phyloP scores from a whole-genome alignment of 2,113 vertebrate genomes.

The Pterocles orientalis region DNA sequence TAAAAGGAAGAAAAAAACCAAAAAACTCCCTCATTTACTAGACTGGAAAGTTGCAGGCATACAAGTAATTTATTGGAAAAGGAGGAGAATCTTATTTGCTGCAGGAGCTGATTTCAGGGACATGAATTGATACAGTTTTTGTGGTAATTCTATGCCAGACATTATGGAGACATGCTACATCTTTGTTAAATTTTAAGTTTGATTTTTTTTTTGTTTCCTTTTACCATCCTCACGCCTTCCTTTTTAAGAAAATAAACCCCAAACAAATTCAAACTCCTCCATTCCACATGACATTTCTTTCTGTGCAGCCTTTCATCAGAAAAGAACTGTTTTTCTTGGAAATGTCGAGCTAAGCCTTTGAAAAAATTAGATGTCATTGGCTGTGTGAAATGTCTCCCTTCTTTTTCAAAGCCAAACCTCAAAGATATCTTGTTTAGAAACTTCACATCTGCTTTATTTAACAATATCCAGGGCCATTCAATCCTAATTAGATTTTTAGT shows the following conservation, averaged over 20 bases:
- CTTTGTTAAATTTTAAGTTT: conserved; percentile 15
- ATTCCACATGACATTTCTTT: conserved; percentile 22
- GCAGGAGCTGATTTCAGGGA: neutral
- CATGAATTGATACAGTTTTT: neutral
- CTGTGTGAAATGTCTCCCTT: neutral
- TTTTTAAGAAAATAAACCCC: conserved; percentile 23
- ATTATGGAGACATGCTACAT: neutral
- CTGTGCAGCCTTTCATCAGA: conserved; percentile 50
- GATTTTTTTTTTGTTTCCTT: neutral
- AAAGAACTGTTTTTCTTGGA: conserved; percentile 50
- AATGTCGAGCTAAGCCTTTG: conserved; percentile 41
- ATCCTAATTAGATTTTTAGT: conserved; percentile 9
- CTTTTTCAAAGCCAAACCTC: conserved; percentile 34
- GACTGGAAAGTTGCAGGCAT: neutral
- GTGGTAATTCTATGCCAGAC: neutral
- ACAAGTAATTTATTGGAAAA: neutral
- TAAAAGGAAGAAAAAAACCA: neutral
- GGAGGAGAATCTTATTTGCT: neutral
- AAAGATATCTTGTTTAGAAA: conserved; percentile 24
- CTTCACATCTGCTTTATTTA: conserved; percentile 34
- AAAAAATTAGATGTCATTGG: conserved; percentile 33
- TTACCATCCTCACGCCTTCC: neutral
- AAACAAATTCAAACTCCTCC: neutral
- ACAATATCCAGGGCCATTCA: neutral
- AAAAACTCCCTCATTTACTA: neutral